Evolutionary conservation across 2,113 vertebrate genomes (phyloP), one percentile per base, ranked within the genome.

Genomic region (Spizaetus ornatus): DNA sequence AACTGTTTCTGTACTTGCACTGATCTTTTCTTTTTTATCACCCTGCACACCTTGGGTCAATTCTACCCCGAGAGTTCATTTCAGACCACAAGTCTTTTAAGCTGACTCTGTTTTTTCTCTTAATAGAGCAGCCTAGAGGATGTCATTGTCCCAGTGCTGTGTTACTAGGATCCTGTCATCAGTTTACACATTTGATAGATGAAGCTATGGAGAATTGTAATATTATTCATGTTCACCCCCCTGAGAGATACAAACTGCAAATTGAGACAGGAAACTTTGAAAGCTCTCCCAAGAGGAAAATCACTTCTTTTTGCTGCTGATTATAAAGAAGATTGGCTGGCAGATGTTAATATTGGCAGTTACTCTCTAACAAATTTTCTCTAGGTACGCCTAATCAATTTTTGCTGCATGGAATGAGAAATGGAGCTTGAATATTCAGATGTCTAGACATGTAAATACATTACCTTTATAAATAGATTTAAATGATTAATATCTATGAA

Each of bases 271-370:
- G 86, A 96, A 96, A 81, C 73, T 53, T 65, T 81, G 94, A 97
- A 83, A 91, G 69, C 81, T 95, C 77, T 92, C 92, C 96, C 93
- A 43, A 36, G 91, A 97, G 96, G 77, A 96, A 97, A 94, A 94
- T 94, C 93, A 97, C 86, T 97, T 93, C 62, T 94, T 95, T 97
- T 95, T 95, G 93, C 86, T 93, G 95, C 86, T 90, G 96, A 93
- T 97, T 98, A 93, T 80, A 74, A 94, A 93, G 86, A 91, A 94
- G 96, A 86, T 96, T 94, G 95, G 77, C 93, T 97, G 96, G 93
- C 95, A 97, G 96, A 96, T 97, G 90, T 96, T 98, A 95, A 95
- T 96, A 97, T 96, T 92, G 96, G 97, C 96, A 95, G 95, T 90
- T 97, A 93, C 93, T 97, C 91, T 88, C 97, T 96, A 96, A 97